Base-by-base conservation (phyloP, 2,113 vertebrate genomes). In the Pandion haliaetus region DNA sequence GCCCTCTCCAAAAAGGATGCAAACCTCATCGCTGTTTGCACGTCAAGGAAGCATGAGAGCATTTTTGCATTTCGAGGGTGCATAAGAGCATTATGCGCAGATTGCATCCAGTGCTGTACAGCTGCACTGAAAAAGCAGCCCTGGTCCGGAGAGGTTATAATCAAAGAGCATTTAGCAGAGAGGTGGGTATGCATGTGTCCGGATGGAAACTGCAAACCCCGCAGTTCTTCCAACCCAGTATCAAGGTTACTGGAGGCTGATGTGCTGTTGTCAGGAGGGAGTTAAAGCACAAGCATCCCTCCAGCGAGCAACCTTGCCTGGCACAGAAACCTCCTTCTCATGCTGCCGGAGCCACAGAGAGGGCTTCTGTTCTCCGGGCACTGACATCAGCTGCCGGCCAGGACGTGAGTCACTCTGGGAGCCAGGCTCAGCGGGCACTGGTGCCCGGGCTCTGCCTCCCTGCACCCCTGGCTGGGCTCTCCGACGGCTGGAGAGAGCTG, bases 281-380 rank as follows among this genome's bases (percentile, higher is more conserved):
- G 93, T 96, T 95, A 96, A 96, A 86, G 69, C 52, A 69, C 3
- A 1, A 92, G 84, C 66, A 74, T 93, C 76, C 61, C 49, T 91
- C 59, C 62, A 76, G 45, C 1, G 6, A 92, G 77, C 73, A 90
- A 82, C 97, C 92, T 97, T 71, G 83, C 92, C 11, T 63, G 76
- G 89, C 93, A 92, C 94, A 21, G 88, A 50, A 79, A 65, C 92
- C 76, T 93, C 84, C 78, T 70, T 31, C 91, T 72, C 36, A 2
- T 55, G 58, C 72, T 49, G 81, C 90, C 2, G 26, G 65, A 90
- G 85, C 24, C 94, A 95, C 94, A 95, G 73, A 94, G 83, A 84
- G 40, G 72, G 66, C 91, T 88, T 90, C 71, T 96, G 90, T 96
- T 95, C 73, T 47, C 31, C 1, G 5, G 89, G 63, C 47, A 3